A percentile compares a stretch with the other conserved stretches of the same genome.
Evolutionary conservation across 2,113 vertebrate genomes (phyloP).

Genomic region (Leucosticte australis): DNA sequence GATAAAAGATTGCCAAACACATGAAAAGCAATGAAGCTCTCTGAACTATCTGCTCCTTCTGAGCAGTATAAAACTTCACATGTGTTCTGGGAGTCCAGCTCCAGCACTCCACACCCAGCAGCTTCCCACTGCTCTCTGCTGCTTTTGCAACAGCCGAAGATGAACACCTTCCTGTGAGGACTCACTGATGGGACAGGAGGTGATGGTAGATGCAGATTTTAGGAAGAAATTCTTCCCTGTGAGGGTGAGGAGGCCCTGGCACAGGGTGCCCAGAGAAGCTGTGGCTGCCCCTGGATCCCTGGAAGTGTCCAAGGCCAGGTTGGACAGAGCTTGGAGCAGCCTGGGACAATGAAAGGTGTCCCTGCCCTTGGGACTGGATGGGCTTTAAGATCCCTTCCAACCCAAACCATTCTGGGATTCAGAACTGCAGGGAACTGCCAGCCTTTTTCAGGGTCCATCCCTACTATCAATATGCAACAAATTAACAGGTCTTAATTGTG

Average conservation of each 20-base stretch:
- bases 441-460: slow-evolving; percentile 46
- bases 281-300: not conserved
- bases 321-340: not conserved
- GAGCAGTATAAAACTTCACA: not conserved
- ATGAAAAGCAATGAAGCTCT: not conserved
- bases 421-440: not conserved
- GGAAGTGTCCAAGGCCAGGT: rapidly evolving
- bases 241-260: not conserved
- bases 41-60: not conserved
- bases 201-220: not conserved
- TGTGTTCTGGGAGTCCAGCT: not conserved
- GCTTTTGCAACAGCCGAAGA: not conserved
- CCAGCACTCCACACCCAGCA: not conserved
- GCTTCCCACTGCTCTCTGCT: not conserved
- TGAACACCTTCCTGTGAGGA: not conserved
- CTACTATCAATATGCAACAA: slow-evolving; percentile 60
- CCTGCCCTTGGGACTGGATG: not conserved
- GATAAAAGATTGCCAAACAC: not conserved
- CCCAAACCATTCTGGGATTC: not conserved
- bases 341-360: not conserved
- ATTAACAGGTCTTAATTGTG: slow-evolving; percentile 64
- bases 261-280: not conserved
- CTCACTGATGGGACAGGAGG: not conserved
- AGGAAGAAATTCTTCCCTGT: not conserved
- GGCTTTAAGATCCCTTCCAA: not conserved